Evolutionary conservation across 2,113 vertebrate species (phyloP).

Genomic region (Podiceps cristatus): DNA sequence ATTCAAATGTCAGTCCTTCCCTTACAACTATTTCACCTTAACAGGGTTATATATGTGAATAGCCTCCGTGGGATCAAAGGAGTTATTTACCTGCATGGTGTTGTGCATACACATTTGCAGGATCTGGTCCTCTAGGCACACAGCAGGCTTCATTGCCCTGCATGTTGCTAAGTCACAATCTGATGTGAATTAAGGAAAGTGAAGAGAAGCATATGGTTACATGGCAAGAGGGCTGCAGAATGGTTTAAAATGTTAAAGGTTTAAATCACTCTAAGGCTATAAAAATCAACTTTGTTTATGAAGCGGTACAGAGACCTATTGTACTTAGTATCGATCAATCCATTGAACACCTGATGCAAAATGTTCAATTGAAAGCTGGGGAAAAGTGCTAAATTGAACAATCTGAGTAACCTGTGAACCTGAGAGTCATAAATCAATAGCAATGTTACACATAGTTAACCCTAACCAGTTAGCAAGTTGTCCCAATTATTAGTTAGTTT

Average conservation of each 20-base stretch:
- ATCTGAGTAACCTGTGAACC: slow-evolving; percentile 32
- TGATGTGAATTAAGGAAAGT: slow-evolving; percentile 44
- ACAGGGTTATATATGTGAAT: not conserved
- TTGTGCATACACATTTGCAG: not conserved
- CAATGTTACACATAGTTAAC: slow-evolving; percentile 33
- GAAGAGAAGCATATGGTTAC: slow-evolving; percentile 27
- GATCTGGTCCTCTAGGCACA: not conserved
- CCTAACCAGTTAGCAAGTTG: slow-evolving; percentile 45
- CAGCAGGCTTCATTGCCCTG: not conserved
- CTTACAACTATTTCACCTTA: not conserved
- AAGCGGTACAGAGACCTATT: slow-evolving; percentile 40
- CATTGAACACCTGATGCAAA: slow-evolving; percentile 56
- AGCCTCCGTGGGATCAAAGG: not conserved
- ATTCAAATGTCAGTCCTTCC: not conserved
- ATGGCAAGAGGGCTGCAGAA: not conserved
- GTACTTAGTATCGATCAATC: slow-evolving; percentile 50
- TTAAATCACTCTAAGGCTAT: slow-evolving; percentile 47
- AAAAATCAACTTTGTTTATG: slow-evolving; percentile 62
- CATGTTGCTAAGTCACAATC: not conserved
- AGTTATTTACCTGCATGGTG: not conserved
- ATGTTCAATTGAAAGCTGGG: slow-evolving; percentile 40
- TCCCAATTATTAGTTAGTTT: not conserved
- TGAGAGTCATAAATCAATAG: slow-evolving; percentile 37
- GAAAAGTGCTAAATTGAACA: slow-evolving; percentile 52
- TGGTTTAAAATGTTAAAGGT: slow-evolving; percentile 33